phyloP scores from a whole-genome alignment of 2,888 invertebrate genomes.

The Athalia circularis region DNA sequence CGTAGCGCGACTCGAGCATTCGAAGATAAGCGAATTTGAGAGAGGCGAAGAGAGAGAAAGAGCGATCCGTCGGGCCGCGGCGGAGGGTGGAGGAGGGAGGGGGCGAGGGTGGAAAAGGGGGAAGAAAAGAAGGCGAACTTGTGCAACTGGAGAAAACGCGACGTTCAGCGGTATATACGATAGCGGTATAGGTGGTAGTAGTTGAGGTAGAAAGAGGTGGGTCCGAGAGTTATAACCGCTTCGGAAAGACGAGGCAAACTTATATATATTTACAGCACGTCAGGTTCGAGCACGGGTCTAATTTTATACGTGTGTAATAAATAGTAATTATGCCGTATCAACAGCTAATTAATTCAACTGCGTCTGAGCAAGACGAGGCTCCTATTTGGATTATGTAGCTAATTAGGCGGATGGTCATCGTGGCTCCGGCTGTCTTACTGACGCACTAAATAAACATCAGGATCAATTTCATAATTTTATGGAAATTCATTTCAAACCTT shows the following conservation, averaged over 20 bases:
- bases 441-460: conserved; percentile 14
- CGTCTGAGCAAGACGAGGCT: not conserved
- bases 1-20: conserved; percentile 37
- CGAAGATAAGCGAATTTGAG: conserved; percentile 45
- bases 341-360: conserved; percentile 42
- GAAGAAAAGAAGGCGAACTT: conserved; percentile 49
- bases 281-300: not conserved
- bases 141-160: conserved; percentile 43
- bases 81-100: too few species aligned
- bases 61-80: too few species aligned
- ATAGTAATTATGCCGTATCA: conserved; percentile 40
- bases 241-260: not conserved
- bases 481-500: not conserved
- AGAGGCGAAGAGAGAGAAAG: conserved; percentile 29
- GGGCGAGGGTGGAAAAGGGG: conserved; percentile 46
- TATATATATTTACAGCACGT: not conserved
- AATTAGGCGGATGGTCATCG: conserved; percentile 39
- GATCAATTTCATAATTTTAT: conserved; percentile 21
- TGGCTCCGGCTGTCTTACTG: not conserved
- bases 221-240: not conserved
- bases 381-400: conserved; percentile 1
- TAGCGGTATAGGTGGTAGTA: too few species aligned
- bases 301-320: conserved; percentile 28
- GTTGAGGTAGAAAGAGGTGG: not conserved
- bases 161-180: conserved; percentile 13